Evolutionary conservation across 1,140 invertebrate species (phyloP).

Genomic region (Brachionus angularis): DNA sequence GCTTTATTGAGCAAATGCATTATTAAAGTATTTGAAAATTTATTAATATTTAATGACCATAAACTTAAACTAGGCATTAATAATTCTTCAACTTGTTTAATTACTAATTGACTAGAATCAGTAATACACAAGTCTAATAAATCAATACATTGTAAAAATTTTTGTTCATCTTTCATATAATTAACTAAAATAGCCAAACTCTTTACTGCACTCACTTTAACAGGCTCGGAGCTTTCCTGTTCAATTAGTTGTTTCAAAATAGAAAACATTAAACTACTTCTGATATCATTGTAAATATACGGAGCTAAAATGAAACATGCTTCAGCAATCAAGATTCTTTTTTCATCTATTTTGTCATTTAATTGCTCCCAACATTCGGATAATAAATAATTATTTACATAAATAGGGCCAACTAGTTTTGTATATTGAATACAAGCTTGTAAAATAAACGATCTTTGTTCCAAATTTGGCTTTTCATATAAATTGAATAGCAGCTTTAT

Average conservation of each 20-base stretch:
- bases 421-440: slow-evolving; percentile 66
- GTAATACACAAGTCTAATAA: slow-evolving; percentile 28
- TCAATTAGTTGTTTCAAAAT: slow-evolving; percentile 71
- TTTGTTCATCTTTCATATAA: slow-evolving; percentile 67
- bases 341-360: slow-evolving; percentile 64
- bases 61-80: slow-evolving; percentile 21
- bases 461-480: slow-evolving; percentile 69
- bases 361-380: slow-evolving; percentile 73
- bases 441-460: slow-evolving; percentile 68
- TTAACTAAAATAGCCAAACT: slow-evolving; percentile 66
- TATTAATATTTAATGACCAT: slow-evolving; percentile 22
- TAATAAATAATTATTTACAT: slow-evolving; percentile 68
- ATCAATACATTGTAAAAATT: slow-evolving; percentile 61
- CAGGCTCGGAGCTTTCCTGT: slow-evolving; percentile 68
- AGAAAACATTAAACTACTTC: slow-evolving; percentile 69
- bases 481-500: slow-evolving; percentile 70
- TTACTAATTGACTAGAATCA: slow-evolving; percentile 16
- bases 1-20: slow-evolving; percentile 17
- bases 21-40: slow-evolving; percentile 26
- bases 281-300: slow-evolving; percentile 65
- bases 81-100: slow-evolving; percentile 1
- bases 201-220: slow-evolving; percentile 64
- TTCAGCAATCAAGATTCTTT: slow-evolving; percentile 68
- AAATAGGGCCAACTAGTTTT: slow-evolving; percentile 60
- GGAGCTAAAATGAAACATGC: slow-evolving; percentile 69